phyloP scores from a whole-genome alignment of 2,888 invertebrate species.

The Protonemura montana region DNA sequence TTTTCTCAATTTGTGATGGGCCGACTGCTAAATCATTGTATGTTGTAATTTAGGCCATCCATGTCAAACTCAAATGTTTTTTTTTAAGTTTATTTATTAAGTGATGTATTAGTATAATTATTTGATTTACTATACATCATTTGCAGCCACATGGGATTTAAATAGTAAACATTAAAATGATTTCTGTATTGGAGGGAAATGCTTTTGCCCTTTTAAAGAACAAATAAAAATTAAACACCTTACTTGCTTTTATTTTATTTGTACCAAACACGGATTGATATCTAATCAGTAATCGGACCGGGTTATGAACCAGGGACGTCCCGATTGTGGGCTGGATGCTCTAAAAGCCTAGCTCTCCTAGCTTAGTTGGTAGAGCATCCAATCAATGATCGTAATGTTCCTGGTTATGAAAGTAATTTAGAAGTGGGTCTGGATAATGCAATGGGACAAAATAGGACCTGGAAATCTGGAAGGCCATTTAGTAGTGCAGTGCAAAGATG shows the following conservation, averaged over 20 bases:
- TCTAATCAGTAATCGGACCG: too few relatives aligned
- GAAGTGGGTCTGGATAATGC: too few relatives aligned
- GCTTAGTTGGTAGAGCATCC: too few relatives aligned
- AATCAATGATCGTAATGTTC: too few relatives aligned
- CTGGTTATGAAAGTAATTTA: too few relatives aligned
- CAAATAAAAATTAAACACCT: background rate
- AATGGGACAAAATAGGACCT: too few relatives aligned
- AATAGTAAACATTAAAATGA: background rate
- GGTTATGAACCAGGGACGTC: too few relatives aligned
- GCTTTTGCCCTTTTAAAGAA: conserved; percentile 5
- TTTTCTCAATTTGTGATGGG: background rate
- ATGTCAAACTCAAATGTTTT: background rate
- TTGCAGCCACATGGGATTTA: background rate
- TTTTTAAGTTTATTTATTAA: conserved; percentile 9
- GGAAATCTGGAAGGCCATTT: too few relatives aligned
- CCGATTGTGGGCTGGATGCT: too few relatives aligned
- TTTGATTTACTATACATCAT: background rate
- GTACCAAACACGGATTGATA: too few relatives aligned
- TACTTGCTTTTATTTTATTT: background rate
- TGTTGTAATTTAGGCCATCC: background rate
- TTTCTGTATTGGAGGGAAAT: background rate
- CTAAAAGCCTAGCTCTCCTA: too few relatives aligned
- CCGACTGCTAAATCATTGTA: background rate
- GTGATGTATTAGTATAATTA: background rate
- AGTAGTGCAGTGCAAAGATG: too few relatives aligned